Base-by-base conservation (phyloP, 2,888 invertebrate genomes). In the Chrysopilus asiliformis region DNA sequence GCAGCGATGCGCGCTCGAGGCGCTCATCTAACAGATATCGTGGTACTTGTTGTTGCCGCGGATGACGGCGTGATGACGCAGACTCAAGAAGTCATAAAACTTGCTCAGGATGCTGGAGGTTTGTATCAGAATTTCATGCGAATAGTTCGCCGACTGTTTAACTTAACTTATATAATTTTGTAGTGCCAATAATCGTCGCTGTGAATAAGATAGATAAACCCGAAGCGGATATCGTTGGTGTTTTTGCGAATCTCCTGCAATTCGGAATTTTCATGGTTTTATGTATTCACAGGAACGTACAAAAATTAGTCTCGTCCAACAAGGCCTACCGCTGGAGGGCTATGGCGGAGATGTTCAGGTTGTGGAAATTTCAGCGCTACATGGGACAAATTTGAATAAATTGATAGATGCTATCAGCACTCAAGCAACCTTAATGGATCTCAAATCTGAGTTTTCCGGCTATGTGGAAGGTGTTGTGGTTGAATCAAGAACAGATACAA, bases 51-150 rank as follows among this genome's bases (percentile, higher is more conserved):
- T 17, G 91, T 99, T 26, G 98, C 98, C 2, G 97, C 95, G 0
- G 97, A 98, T 61, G 98, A 98, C 64, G 95, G 98, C 4, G 94
- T 97, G 28, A 97, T 94, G 91, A 85, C 90, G 39, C 98, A 98
- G 68, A 98, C 98, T 0, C 56, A 80, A 2, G 91, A 98, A 65
- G 90, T 89, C 18, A 81, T 98, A 18, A 61, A 75, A 46, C 81
- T 89, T 76, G 93, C 93, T 0, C 70, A 71, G 52, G 74, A 79
- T 47, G 80, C 86, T 0, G 66, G 74, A 44, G 82, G 78, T 78
- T 49, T 49, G 42, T 41, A 16, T n/a, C 8, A 26, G 15, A 8
- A n/a, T 13, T 2, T 9, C 14, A 18, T 17, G 9, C n/a, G 9
- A n/a, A 26, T 36, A 36, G 4, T 4, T 19, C 9, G 17, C 32